These are phyloP conservation scores for Mayetiola destructor DNA, from an alignment of 2,888 invertebrate genomes.

Conservation along the genomic window DNA sequence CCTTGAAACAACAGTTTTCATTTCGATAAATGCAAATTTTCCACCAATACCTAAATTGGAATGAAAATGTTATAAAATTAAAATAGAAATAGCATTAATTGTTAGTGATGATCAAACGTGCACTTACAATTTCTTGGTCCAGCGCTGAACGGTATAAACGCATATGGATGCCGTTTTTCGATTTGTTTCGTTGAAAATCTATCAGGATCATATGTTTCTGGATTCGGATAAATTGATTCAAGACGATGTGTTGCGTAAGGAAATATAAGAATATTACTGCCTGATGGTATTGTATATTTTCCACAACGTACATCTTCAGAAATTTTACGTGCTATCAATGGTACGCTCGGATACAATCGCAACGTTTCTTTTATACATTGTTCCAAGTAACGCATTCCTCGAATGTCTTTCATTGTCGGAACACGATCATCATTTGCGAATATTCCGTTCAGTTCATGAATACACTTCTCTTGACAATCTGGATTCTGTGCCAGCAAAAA, in stretches of 20 bases:
- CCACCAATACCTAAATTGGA: slow-evolving; percentile 35
- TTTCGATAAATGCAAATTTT: slow-evolving; percentile 44
- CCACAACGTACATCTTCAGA: slow-evolving; percentile 34
- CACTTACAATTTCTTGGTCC: slow-evolving; percentile 38
- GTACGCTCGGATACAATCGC: slow-evolving; percentile 37
- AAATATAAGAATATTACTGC: slow-evolving; percentile 40
- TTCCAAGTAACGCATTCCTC: slow-evolving; percentile 50
- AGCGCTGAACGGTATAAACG: slow-evolving; percentile 44
- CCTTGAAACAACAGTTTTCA: slow-evolving; percentile 42
- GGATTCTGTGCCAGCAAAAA: slow-evolving; percentile 40
- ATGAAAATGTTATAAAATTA: background rate
- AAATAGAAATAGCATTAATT: slow-evolving; percentile 10
- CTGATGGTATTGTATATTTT: slow-evolving; percentile 38
- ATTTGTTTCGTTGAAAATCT: slow-evolving; percentile 40
- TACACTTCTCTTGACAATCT: slow-evolving; percentile 36
- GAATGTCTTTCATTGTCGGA: slow-evolving; percentile 41
- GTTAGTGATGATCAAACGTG: slow-evolving; percentile 33
- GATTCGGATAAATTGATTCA: slow-evolving; percentile 40
- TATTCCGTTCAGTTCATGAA: slow-evolving; percentile 37
- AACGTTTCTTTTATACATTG: slow-evolving; percentile 55
- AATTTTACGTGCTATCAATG: slow-evolving; percentile 31
- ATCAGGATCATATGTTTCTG: slow-evolving; percentile 42
- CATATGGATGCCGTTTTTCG: slow-evolving; percentile 40
- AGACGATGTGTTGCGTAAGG: slow-evolving; percentile 44
- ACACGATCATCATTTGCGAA: slow-evolving; percentile 34